A percentile compares a stretch with the other conserved stretches of the same genome.
These are phyloP conservation scores for Cavia porcellus DNA, from an alignment of 2,113 vertebrate genomes.

Conservation along the genomic window DNA sequence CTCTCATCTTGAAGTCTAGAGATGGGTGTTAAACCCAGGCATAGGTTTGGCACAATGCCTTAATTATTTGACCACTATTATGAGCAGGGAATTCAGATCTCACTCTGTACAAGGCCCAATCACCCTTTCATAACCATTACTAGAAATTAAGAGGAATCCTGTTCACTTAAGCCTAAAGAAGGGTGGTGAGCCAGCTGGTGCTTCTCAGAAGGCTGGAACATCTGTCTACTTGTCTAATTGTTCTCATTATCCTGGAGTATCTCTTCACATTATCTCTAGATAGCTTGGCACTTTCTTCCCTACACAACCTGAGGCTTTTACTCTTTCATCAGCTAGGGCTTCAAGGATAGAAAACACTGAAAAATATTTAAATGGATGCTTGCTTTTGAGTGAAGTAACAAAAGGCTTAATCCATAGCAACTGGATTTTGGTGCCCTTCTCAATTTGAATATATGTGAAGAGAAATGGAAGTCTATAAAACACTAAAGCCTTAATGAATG, in stretches of 20 bases:
- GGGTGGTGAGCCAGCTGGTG: conserved; percentile 13
- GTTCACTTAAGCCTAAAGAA: conserved; percentile 69
- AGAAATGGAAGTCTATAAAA: conserved; percentile 46
- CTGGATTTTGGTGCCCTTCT: neutral
- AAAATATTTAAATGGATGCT: neutral
- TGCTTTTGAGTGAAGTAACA: conserved; percentile 11
- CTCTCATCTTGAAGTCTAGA: conserved; percentile 53
- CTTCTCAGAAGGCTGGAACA: conserved; percentile 56
- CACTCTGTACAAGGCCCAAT: neutral
- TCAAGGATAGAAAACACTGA: neutral
- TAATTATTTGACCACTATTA: conserved; percentile 73
- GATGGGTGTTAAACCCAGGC: conserved; percentile 41
- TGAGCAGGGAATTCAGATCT: conserved; percentile 65
- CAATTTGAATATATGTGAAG: conserved; percentile 18
- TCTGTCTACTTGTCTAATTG: conserved; percentile 48
- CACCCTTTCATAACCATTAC: conserved; percentile 18
- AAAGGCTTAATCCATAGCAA: neutral
- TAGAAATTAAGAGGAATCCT: conserved; percentile 45
- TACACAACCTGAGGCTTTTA: neutral
- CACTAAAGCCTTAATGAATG: conserved; percentile 9
- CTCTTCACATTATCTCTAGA: conserved; percentile 67
- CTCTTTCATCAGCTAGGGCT: conserved; percentile 60
- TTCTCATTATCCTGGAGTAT: conserved; percentile 56
- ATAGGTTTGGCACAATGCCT: neutral
- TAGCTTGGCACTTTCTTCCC: neutral